Percentiles rank a stretch among this genome's conserved stretches.
Evolutionary conservation across 2,797 vertebrate species (phyloP).

Genomic region (Anniella stebbinsi): DNA sequence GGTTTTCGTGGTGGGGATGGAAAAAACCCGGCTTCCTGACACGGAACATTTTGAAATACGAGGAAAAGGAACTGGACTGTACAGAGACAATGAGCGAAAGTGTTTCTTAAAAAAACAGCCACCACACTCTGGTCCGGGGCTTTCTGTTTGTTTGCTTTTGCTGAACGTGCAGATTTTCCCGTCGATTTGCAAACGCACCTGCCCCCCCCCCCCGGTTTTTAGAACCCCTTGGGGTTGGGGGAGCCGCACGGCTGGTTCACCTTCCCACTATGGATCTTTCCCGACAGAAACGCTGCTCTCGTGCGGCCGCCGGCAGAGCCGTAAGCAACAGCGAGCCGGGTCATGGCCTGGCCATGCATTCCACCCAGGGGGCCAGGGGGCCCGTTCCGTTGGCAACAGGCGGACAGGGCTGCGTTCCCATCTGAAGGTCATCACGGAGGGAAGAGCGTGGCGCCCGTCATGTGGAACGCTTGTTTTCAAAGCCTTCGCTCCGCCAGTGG

Average conservation of each 20-base stretch:
- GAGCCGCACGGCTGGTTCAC: background rate
- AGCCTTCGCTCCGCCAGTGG: too few relatives aligned
- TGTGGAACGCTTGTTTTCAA: background rate
- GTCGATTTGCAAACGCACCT: too few relatives aligned
- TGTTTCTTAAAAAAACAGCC: background rate
- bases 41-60: background rate
- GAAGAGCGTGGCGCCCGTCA: background rate
- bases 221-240: background rate
- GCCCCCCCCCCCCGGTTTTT: background rate
- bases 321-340: background rate
- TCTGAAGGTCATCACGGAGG: background rate
- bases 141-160: background rate
- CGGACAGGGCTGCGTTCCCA: background rate
- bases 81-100: background rate
- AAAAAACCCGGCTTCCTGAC: too few relatives aligned
- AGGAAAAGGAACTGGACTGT: background rate
- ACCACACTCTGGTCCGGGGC: too few relatives aligned
- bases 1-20: too few relatives aligned
- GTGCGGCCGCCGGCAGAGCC: background rate
- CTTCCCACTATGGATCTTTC: background rate
- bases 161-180: too few relatives aligned
- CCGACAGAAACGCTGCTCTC: too few relatives aligned
- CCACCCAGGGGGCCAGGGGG: background rate
- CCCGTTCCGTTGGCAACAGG: background rate
- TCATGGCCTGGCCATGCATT: conserved; percentile 14